Evolutionary conservation across 2,888 invertebrate species (phyloP).

Genomic region (Trichacis sp.): DNA sequence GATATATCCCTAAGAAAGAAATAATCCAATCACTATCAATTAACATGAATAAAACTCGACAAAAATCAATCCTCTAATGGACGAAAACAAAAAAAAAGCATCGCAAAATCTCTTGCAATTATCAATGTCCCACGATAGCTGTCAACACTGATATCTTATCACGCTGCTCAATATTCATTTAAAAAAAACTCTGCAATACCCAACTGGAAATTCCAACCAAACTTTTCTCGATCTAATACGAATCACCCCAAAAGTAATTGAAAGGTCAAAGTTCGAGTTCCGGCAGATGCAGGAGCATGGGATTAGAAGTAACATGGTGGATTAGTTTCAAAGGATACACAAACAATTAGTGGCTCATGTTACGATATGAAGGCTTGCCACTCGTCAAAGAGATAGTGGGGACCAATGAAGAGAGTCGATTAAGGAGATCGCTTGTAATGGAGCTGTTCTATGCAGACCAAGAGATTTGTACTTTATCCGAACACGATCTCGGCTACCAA

Average conservation of each 20-base stretch:
- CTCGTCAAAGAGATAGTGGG: conserved; percentile 4
- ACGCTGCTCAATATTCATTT: too few species aligned
- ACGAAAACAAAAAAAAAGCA: too few species aligned
- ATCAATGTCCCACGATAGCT: too few species aligned
- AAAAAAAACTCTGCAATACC: too few species aligned
- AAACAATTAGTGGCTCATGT: background rate
- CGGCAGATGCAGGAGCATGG: background rate
- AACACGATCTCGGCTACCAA: conserved; percentile 28
- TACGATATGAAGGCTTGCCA: background rate
- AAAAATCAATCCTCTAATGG: too few species aligned
- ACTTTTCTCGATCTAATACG: background rate
- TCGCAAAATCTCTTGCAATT: too few species aligned
- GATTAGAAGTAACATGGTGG: background rate
- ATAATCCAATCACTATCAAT: too few species aligned
- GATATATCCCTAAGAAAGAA: too few species aligned
- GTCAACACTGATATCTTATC: too few species aligned
- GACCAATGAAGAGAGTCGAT: conserved; percentile 7
- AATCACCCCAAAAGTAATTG: background rate
- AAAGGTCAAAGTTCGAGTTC: background rate
- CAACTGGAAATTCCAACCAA: too few species aligned
- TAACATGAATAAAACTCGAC: too few species aligned
- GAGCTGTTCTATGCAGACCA: conserved; percentile 20
- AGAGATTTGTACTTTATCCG: conserved; percentile 23
- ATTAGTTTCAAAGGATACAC: background rate
- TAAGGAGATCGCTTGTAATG: conserved; percentile 20